A percentile compares a stretch with the other conserved stretches of the same genome.
phyloP scores from a whole-genome alignment of 1,140 invertebrate species.

The Phthorimaea operculella region DNA sequence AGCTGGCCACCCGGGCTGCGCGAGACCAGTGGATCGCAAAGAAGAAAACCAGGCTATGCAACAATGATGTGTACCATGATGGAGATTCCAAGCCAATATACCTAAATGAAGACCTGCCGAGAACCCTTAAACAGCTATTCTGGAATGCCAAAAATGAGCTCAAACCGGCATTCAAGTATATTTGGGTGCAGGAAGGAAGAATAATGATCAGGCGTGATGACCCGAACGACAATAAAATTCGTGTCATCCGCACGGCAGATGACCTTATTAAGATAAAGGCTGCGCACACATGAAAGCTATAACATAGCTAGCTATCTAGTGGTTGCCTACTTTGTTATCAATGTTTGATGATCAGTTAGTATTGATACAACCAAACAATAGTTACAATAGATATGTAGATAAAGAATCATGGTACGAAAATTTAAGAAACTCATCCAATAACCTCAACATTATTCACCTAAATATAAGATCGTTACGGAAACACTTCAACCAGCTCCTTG shows the following conservation, averaged over 20 bases:
- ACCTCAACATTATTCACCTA: slow-evolving; percentile 8
- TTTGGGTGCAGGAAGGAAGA: slow-evolving; percentile 5
- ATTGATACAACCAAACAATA: not conserved
- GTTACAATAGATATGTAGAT: not conserved
- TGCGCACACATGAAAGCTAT: not conserved
- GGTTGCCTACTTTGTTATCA: not conserved
- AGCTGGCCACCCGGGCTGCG: not conserved
- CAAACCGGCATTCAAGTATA: not conserved
- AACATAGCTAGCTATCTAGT: slow-evolving; percentile 4
- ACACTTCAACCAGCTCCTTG: slow-evolving; percentile 4
- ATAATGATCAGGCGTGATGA: slow-evolving; percentile 6
- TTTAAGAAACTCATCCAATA: not conserved
- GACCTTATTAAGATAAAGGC: not conserved
- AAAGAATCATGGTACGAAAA: not conserved
- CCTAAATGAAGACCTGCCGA: slow-evolving; percentile 7
- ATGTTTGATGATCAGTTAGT: not conserved
- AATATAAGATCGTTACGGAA: slow-evolving; percentile 10
- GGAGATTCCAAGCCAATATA: not conserved
- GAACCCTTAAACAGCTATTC: not conserved
- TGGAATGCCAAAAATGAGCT: slow-evolving; percentile 3
- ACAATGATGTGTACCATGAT: not conserved
- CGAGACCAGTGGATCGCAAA: not conserved
- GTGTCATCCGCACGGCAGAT: not conserved
- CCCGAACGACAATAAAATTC: slow-evolving; percentile 3
- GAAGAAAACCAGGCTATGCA: not conserved